Conservation (phyloP, 53 echinoderm and acorn worm species). For the Astropecten irregularis region DNA sequence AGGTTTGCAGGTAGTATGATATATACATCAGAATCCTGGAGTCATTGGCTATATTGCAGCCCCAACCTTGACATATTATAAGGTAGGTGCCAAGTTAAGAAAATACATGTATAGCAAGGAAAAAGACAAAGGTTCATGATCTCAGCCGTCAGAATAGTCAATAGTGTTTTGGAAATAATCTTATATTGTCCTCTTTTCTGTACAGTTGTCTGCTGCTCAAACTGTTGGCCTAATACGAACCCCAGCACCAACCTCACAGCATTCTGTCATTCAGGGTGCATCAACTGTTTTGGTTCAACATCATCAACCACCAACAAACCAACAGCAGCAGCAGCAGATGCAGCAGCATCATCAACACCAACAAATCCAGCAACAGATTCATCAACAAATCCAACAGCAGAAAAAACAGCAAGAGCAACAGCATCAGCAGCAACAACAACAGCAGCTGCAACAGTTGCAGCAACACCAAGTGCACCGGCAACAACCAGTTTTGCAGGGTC, state of each 20-base stretch:
- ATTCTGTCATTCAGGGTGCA: slow-evolving; percentile 48
- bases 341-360: slow-evolving; percentile 51
- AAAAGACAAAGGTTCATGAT: too few relatives aligned
- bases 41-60: too few relatives aligned
- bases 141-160: too few relatives aligned
- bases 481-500: slow-evolving; percentile 5
- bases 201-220: slow-evolving; percentile 49
- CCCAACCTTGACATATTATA: too few relatives aligned
- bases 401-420: slow-evolving; percentile 52
- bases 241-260: slow-evolving; percentile 3
- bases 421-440: slow-evolving; percentile 23
- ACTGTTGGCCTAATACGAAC: slow-evolving; percentile 39
- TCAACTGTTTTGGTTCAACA: slow-evolving; percentile 12
- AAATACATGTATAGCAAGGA: too few relatives aligned
- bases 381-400: slow-evolving; percentile 44
- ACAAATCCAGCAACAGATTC: slow-evolving; percentile 26
- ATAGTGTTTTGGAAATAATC: too few relatives aligned
- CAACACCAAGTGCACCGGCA: slow-evolving; percentile 23
- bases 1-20: too few relatives aligned
- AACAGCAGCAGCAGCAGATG: slow-evolving; percentile 38
- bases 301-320: slow-evolving; percentile 45
- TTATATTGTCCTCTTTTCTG: too few relatives aligned
- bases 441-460: slow-evolving; percentile 42
- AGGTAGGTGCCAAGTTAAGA: too few relatives aligned
- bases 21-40: too few relatives aligned